Base-by-base conservation (phyloP, 2,797 vertebrate genomes). In the Micrastur ruficollis region DNA sequence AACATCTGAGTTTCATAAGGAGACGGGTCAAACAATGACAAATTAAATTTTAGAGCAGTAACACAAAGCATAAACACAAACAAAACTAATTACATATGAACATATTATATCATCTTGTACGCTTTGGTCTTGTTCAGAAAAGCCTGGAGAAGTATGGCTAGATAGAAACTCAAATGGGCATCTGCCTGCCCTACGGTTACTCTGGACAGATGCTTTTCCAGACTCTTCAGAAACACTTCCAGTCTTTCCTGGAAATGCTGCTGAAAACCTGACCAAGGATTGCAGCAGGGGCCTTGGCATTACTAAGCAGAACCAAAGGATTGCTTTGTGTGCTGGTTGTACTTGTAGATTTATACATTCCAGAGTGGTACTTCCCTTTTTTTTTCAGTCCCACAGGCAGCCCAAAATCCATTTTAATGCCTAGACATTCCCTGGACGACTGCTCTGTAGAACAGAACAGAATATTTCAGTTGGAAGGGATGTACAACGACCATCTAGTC, bases 31-130 rank as follows among this genome's bases (percentile, higher is more conserved):
- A 86, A 63, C 31, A 93, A 63, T 23, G 8, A 12, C 31, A 90
- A 78, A 21, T 67, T 72, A 89, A 83, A 89, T 86, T 92, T 71
- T 81, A 58, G 36, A 72, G 31, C 18, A 75, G 11, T 32, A 85
- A 49, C 34, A 34, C 18, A 50, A 82, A 73, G 12, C 11, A 62
- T 92, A 56, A 79, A 84, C n/a, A 81, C n/a, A 65, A 56, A 44
- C 5, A 73, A 79, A 72, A 15, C 32, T 73, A 66, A 68, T 52
- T 3, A 67, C 15, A 13, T 50, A 4, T 50, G 31, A 40, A 44
- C 62, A 26, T 53, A 29, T 44, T 79, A 8, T 31, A 66, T 17
- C 5, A 34, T n/a, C 32, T 73, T 11, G 0, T 11, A 7, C 58
- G 44, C 19, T 75, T 83, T 65, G 29, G 32, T 61, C 38, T 75